phyloP scores from a whole-genome alignment of 2,797 vertebrate species.

The Danio aesculapii region DNA sequence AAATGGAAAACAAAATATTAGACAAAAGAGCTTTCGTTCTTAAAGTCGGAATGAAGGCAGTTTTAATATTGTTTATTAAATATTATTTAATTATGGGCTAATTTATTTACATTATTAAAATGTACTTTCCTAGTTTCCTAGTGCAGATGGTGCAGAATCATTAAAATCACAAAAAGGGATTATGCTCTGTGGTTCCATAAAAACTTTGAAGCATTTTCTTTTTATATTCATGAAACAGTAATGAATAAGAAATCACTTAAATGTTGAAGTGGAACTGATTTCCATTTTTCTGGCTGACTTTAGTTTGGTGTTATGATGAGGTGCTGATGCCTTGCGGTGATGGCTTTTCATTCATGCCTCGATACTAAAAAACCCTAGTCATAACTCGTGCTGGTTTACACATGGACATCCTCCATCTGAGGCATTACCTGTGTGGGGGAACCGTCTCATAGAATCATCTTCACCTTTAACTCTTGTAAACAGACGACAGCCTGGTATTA shows the following conservation, averaged over 20 bases:
- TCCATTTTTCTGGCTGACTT: conserved; percentile 11
- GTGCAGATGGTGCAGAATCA: too few species aligned
- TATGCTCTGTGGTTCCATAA: too few species aligned
- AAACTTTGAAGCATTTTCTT: neutral
- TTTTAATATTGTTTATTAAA: too few species aligned
- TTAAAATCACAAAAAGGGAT: too few species aligned
- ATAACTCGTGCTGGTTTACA: conserved; percentile 38
- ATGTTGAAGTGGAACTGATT: neutral
- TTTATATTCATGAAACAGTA: conserved; percentile 27
- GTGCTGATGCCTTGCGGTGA: conserved; percentile 8
- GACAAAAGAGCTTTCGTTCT: too few species aligned
- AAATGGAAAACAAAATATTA: too few species aligned
- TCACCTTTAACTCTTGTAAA: conserved; percentile 52
- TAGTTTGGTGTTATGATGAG: conserved; percentile 34
- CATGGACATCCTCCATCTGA: conserved; percentile 24
- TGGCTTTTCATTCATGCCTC: conserved; percentile 20
- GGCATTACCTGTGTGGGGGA: conserved; percentile 31
- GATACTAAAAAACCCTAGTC: conserved; percentile 36
- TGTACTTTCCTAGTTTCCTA: too few species aligned
- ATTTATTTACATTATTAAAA: too few species aligned
- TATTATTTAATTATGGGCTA: too few species aligned
- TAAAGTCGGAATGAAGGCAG: too few species aligned
- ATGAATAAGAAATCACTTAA: conserved; percentile 36
- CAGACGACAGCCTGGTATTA: conserved; percentile 51
- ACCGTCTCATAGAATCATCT: conserved; percentile 53